Conservation (phyloP, 2,888 invertebrate species). For the Drepana falcataria region DNA sequence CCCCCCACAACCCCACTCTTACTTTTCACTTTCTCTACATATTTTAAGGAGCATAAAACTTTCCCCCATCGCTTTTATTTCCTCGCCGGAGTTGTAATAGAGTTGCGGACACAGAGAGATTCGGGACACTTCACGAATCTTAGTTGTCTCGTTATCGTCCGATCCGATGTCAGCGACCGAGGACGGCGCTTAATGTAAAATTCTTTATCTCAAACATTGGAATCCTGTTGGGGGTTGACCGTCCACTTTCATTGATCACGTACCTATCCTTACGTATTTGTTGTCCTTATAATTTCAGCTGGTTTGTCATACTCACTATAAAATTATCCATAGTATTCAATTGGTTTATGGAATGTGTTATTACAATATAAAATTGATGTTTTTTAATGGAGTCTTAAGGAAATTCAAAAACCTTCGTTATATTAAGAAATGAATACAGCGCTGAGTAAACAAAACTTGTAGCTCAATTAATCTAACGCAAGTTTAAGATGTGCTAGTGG, state of each 20-base stretch:
- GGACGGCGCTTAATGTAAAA: slow-evolving; percentile 46
- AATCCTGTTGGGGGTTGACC: slow-evolving; percentile 47
- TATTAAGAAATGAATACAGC: too few species aligned
- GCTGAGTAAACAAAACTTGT: slow-evolving; percentile 8
- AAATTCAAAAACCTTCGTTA: too few species aligned
- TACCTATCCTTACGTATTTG: slow-evolving; percentile 5
- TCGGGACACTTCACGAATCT: slow-evolving; percentile 44
- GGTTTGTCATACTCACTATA: too few species aligned
- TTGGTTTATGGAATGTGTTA: too few species aligned
- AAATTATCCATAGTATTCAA: too few species aligned
- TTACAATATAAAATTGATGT: too few species aligned
- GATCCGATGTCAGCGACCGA: slow-evolving; percentile 34
- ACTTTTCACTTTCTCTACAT: slow-evolving; percentile 79
- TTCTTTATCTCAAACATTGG: slow-evolving; percentile 42
- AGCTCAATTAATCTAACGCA: slow-evolving; percentile 29
- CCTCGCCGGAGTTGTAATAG: slow-evolving; percentile 56
- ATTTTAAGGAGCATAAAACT: slow-evolving; percentile 78
- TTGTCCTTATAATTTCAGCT: too few species aligned
- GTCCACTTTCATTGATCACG: slow-evolving; percentile 28
- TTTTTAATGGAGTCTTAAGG: too few species aligned
- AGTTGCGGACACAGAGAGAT: slow-evolving; percentile 35
- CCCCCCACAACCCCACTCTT: slow-evolving; percentile 53
- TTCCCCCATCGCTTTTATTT: slow-evolving; percentile 66
- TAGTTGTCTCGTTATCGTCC: slow-evolving; percentile 57
- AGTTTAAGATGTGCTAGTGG: slow-evolving; percentile 32